These are phyloP conservation scores for Sinotaia quadrata DNA, from an alignment of 2,888 invertebrate genomes.

Conservation along the genomic window DNA sequence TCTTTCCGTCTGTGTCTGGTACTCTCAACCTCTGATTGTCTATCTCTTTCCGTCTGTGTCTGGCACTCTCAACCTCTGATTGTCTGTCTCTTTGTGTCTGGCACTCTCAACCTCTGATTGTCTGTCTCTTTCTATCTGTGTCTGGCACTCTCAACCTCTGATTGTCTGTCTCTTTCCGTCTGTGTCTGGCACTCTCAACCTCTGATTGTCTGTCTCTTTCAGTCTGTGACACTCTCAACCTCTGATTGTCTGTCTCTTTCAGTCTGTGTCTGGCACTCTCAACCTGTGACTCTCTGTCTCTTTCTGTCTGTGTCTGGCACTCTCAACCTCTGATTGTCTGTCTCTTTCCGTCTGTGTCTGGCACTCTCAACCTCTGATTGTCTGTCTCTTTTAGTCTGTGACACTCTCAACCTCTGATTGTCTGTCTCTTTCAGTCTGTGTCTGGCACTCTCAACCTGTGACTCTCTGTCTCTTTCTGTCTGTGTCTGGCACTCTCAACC, in stretches of 20 bases:
- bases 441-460: background rate
- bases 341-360: background rate
- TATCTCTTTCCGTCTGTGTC: conserved; percentile 7
- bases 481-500: background rate
- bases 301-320: background rate
- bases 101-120: background rate
- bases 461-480: background rate
- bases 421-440: background rate
- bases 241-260: background rate
- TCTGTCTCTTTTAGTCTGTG: background rate
- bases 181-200: background rate
- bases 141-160: too few species aligned
- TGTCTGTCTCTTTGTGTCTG: background rate
- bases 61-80: background rate
- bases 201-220: conserved; percentile 7
- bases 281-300: conserved; percentile 1
- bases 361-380: background rate
- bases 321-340: background rate
- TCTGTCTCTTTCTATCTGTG: background rate
- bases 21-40: background rate
- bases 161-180: background rate
- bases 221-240: background rate
- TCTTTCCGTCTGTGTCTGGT: background rate
- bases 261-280: background rate
- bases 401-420: background rate